phyloP scores from a whole-genome alignment of 2,113 vertebrate species.

The Microtus richardsoni region DNA sequence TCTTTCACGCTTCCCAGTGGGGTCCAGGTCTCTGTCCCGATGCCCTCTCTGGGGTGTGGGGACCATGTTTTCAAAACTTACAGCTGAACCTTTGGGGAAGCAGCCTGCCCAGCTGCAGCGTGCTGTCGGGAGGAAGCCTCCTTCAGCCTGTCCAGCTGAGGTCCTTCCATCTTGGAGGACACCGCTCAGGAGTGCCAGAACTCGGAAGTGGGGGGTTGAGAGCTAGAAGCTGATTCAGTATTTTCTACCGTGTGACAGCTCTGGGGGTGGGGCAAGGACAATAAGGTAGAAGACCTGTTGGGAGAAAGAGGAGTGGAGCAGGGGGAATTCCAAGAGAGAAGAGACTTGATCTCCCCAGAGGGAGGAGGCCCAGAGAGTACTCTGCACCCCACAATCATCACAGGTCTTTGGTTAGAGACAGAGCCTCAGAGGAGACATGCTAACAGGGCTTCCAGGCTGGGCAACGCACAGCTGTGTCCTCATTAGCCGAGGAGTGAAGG shows the following conservation, averaged over 20 bases:
- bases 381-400: background rate
- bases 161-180: background rate
- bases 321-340: background rate
- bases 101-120: too few relatives aligned
- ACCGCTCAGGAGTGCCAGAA: background rate
- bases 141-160: background rate
- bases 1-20: background rate
- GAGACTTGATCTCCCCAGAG: fast-evolving
- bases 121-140: background rate
- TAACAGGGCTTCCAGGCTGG: background rate
- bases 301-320: background rate
- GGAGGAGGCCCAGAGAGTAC: background rate
- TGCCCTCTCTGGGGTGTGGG: background rate
- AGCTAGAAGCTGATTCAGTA: background rate
- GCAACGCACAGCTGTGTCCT: background rate
- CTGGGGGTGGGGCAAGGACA: background rate
- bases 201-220: fast-evolving
- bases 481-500: background rate
- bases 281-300: fast-evolving
- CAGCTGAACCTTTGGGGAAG: background rate
- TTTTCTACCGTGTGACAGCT: fast-evolving
- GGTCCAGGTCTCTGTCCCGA: background rate
- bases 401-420: background rate
- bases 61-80: background rate
- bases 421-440: background rate